A percentile compares a stretch with the other conserved stretches of the same genome.
phyloP scores from a whole-genome alignment of 2,797 vertebrate genomes.

The Adelosebastes latens region DNA sequence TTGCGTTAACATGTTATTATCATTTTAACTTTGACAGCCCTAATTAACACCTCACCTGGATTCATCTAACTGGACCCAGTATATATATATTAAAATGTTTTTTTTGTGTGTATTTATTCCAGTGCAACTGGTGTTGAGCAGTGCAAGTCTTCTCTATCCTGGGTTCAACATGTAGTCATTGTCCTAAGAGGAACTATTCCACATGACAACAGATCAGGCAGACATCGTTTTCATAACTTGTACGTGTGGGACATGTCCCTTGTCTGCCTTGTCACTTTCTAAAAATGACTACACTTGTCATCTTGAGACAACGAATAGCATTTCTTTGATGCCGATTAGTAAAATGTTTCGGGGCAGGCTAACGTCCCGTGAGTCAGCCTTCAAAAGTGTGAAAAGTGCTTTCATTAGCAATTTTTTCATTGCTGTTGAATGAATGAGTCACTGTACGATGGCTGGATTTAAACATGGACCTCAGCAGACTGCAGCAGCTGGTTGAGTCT shows the following conservation, averaged over 20 bases:
- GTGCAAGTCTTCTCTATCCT: neutral
- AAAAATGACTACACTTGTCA: neutral
- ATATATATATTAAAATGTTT: neutral
- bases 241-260: neutral
- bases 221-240: neutral
- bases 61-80: neutral
- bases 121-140: neutral
- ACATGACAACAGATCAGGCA: neutral
- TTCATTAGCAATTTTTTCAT: neutral
- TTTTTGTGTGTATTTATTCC: neutral
- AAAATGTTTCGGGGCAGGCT: neutral
- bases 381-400: constrained; percentile 4
- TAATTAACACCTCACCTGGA: neutral
- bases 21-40: too few species aligned
- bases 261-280: neutral
- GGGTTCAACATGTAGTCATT: neutral
- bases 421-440: constrained; percentile 40
- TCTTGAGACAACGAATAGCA: neutral
- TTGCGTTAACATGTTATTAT: too few species aligned
- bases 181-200: neutral
- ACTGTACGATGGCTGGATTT: constrained; percentile 4
- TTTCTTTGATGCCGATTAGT: constrained; percentile 1
- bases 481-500: constrained; percentile 23
- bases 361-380: constrained; percentile 2
- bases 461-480: constrained; percentile 22